Base-by-base conservation (phyloP, 2,888 invertebrate species). In the Biston betularia region DNA sequence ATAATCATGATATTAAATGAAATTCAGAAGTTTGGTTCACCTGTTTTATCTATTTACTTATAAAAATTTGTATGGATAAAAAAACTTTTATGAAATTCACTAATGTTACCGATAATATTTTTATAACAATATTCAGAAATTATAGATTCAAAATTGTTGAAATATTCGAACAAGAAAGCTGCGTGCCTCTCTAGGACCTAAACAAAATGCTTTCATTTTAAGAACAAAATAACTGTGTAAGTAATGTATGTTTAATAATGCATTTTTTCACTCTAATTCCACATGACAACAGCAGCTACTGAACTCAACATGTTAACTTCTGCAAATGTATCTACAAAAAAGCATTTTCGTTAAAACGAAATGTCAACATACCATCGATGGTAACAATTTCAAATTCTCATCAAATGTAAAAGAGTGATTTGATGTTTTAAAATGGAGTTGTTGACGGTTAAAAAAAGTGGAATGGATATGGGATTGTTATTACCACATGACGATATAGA, bases 401-500 rank as follows among this genome's bases (percentile, higher is more conserved):
- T 14, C 24, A 40, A 40, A 40, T 15, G 15, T n/a, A 2, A 48
- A 48, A 0, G 24, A 42, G 40, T 49, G 42, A 49, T 12, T 4
- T 12, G 35, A 45, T 63, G 57, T 42, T 56, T 45, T n/a, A 14
- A 34, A 1, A 63, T 63, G 61, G 46, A 46, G 50, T 56, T 49
- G 24, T 56, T 49, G 24, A 44, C 38, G 44, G 50, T 46, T 56
- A 46, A 62, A 54, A n/a, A 44, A 6, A 56, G 44, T 63, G 56
- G 42, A 35, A 63, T 55, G 63, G 34, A 53, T 44, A 62, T 53
- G 38, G 53, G 49, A 50, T 15, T 54, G 54, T 48, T 53, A 42
- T 3, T 50, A 53, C 65, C 48, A 76, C 72, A 75, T 72, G 71
- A 75, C 66, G 61, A 77, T 73, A 78, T 63, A 76, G 65, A 80